phyloP scores from a whole-genome alignment of 1,140 invertebrate genomes.

The Chionoecetes opilio region DNA sequence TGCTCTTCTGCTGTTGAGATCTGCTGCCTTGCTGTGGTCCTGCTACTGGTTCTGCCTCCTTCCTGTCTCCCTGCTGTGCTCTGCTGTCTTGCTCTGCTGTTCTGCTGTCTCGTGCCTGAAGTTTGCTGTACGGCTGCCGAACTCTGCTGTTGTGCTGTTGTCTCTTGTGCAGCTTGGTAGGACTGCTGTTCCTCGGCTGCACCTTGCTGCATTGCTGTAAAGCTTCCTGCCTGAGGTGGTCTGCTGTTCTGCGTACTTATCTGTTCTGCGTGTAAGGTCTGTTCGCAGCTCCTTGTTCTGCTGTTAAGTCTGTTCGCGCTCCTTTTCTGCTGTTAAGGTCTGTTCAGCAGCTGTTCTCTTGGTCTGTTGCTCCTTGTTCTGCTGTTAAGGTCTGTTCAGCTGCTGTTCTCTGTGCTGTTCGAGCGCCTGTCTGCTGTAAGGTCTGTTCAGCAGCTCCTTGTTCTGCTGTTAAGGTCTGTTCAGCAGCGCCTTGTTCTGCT shows the following conservation, averaged over 20 bases:
- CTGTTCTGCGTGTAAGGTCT: too few relatives aligned
- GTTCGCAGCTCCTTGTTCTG: too few relatives aligned
- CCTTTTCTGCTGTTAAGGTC: too few relatives aligned
- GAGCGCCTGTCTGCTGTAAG: too few relatives aligned
- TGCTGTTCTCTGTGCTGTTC: background rate
- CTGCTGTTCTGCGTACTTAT: too few relatives aligned
- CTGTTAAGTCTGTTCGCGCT: too few relatives aligned
- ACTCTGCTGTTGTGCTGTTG: too few relatives aligned
- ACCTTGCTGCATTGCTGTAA: background rate
- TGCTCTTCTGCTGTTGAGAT: background rate
- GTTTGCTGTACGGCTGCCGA: background rate
- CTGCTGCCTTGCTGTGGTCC: background rate
- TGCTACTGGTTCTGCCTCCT: background rate
- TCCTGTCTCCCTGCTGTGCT: background rate
- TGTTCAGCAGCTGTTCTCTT: too few relatives aligned
- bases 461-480: background rate
- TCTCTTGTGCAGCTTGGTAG: too few relatives aligned
- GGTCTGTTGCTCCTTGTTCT: too few relatives aligned
- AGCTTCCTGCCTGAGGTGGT: background rate
- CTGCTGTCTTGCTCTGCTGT: background rate
- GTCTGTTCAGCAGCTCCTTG: background rate
- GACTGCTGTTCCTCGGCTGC: too few relatives aligned
- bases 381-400: too few relatives aligned
- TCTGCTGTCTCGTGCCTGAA: background rate
- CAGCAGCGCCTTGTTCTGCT: background rate